Base-by-base conservation (phyloP, 1,140 invertebrate genomes). In the Drosophila teissieri region DNA sequence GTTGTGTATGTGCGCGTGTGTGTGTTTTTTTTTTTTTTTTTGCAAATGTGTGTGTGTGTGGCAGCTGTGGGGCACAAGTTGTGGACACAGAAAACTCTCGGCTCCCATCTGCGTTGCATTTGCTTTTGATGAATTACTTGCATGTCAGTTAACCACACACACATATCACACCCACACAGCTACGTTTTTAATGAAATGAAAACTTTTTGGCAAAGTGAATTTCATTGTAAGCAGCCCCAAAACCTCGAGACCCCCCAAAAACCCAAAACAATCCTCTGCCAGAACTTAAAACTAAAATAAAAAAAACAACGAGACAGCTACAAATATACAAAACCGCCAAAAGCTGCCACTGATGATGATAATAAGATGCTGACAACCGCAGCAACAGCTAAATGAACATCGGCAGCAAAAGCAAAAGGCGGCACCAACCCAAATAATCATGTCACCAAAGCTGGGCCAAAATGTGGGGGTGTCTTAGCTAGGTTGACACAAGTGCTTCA, bases 141-240 rank as follows among this genome's bases (percentile, higher is more conserved):
- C 65, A 72, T 72, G 68, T 72, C 68, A 72, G 68, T 70, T 57
- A 72, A 72, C 68, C 68, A 49, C 68, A 70, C 63, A 69, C 64
- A 68, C 37, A 39, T 53, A 44, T 52, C 70, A 40, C 74, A 62
- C 73, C 54, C 56, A 54, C 74, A 44, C 55, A 63, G 60, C 52
- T 39, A 45, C 49, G 34, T 89, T 84, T 85, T 89, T 89, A 89
- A 89, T 89, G 84, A 89, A 89, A 89, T 89, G 79, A 89, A 89
- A 89, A 89, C 84, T 89, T 89, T 89, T 89, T 80, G 84, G 84
- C 84, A 89, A 89, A 89, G 84, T 89, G 84, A 89, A 89, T 89
- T 89, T 89, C 80, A 89, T 88, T 89, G 84, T 89, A 89, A 81
- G 80, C 64, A 70, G 52, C 37, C 58, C 56, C 63, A 8, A 8